Evolutionary conservation across 2,113 vertebrate genomes (phyloP), one percentile per base, ranked within the genome.

Genomic region (Taxidea taxus): DNA sequence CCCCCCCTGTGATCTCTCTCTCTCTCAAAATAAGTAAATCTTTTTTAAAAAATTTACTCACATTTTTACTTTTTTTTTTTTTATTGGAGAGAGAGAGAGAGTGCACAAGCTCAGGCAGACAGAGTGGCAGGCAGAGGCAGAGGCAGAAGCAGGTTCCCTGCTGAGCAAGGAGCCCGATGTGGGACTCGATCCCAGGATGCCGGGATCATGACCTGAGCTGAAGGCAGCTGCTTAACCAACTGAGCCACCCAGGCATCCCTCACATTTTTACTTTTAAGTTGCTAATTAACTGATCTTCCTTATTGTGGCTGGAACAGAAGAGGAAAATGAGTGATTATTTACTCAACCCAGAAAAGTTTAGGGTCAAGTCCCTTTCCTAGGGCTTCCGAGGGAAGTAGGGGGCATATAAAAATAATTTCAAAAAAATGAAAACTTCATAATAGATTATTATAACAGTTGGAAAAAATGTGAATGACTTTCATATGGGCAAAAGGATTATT

Each of bases 371-470:
- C 11, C 68, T 93, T 83, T 78, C 44, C 20, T 77, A 9, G 44
- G 16, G 3, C 23, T 68, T 51, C 87, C 8, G 83, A 6, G 83
- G n/a, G 21, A 68, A 21, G 58, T 3, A 21, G 3, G 13, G 21
- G 31, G 16, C 68, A 81, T n/a, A 44, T 7, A 21, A 83, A 94
- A 89, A 97, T 93, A 72, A 95, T 68, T 75, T 93, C 49, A 18
- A 60, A 68, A 68, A 12, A 20, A 5, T 87, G 14, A 87, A 91
- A 77, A 58, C 49, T 25, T 91, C 31, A 54, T 70, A 6, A 68
- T 44, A 7, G 11, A 37, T 42, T 83, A 34, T 44, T 82, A 7
- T 12, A 60, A 60, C 1, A 16, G 18, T 56, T 10, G 1, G 4
- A 12, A 15, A 62, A 80, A 74, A 51, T 44, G 2, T 90, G 27